Conservation (phyloP, 2,113 vertebrate species). For the Phrynosoma platyrhinos region DNA sequence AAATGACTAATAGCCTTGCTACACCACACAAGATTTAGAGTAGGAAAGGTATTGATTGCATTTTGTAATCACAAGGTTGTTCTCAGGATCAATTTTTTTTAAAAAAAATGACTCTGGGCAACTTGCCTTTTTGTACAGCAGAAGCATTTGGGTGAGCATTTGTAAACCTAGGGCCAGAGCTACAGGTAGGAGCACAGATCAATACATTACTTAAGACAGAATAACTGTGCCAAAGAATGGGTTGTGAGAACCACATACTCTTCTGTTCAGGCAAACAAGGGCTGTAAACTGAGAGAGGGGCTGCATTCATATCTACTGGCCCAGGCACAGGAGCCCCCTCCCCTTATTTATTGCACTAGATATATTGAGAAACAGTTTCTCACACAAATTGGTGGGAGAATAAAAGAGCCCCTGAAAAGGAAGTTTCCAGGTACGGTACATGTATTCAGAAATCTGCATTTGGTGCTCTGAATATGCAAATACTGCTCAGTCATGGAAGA, state of each 20-base stretch:
- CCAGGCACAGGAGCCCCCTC: too few species aligned
- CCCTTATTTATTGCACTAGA: not conserved
- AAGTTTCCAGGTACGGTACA: not conserved
- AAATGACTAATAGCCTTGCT: not conserved
- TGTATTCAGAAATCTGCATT: not conserved
- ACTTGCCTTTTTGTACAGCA: not conserved
- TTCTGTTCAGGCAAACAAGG: not conserved
- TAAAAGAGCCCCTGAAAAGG: not conserved
- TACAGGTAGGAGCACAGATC: not conserved
- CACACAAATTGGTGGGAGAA: too few species aligned
- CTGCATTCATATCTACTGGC: not conserved
- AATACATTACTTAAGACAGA: not conserved
- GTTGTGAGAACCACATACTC: not conserved
- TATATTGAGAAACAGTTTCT: not conserved
- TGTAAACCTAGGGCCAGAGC: not conserved
- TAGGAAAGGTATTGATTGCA: not conserved
- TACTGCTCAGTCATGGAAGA: not conserved
- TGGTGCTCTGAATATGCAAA: not conserved
- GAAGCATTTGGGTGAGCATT: not conserved
- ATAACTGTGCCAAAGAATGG: not conserved
- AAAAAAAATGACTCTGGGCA: not conserved
- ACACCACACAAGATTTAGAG: not conserved
- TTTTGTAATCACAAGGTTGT: slow-evolving; percentile 9
- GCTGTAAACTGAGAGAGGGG: not conserved
- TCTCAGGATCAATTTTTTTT: slow-evolving; percentile 11